A percentile compares a stretch with the other conserved stretches of the same genome.
These are phyloP conservation scores for Pseudotriccus pelzelni DNA, from an alignment of 2,797 vertebrate genomes.

Conservation along the genomic window DNA sequence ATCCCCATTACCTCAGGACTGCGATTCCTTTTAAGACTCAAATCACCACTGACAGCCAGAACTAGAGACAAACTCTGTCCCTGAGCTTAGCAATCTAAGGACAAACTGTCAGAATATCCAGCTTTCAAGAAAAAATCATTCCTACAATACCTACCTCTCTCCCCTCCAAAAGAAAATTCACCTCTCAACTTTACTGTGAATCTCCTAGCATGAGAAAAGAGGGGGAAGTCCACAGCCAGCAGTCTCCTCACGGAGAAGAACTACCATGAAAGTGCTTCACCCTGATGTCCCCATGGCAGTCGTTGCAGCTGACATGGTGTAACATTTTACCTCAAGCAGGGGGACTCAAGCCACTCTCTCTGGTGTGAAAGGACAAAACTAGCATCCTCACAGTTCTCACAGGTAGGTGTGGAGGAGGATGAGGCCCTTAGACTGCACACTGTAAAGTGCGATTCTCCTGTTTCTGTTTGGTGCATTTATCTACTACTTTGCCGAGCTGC, in stretches of 20 bases:
- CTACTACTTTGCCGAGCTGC: background rate
- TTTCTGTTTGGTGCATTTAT: background rate
- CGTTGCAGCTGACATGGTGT: rapidly evolving
- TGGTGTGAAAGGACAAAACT: background rate
- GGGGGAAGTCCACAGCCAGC: background rate
- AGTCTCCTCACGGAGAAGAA: background rate
- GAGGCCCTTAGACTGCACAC: background rate
- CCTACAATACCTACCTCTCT: background rate
- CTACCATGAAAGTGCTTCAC: background rate
- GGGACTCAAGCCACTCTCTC: background rate
- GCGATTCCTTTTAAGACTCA: background rate
- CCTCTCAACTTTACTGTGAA: background rate
- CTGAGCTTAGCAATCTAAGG: background rate
- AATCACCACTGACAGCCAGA: background rate
- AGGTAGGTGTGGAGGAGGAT: background rate
- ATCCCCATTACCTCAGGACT: background rate
- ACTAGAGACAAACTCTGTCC: background rate
- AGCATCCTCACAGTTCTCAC: background rate
- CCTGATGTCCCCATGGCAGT: background rate
- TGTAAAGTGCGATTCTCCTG: background rate
- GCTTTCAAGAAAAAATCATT: background rate
- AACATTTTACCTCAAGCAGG: background rate
- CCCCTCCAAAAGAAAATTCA: background rate
- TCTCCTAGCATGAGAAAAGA: background rate
- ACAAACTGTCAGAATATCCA: background rate